Conservation (phyloP, 2,888 invertebrate species). For the Drosophila borborema region DNA sequence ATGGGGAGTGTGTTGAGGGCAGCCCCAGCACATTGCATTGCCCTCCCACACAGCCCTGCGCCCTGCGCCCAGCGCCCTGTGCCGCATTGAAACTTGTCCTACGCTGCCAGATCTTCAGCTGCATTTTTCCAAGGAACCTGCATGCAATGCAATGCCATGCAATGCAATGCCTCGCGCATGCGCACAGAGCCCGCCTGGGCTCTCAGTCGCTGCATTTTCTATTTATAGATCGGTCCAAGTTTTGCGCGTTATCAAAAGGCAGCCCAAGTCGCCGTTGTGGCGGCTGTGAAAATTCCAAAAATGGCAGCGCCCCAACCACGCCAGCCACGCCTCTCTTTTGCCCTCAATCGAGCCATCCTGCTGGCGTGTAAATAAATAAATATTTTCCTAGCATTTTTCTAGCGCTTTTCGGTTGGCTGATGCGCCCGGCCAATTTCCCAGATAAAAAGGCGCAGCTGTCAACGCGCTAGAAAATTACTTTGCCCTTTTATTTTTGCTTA, state of each 20-base stretch:
- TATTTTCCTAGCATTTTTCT: conserved; percentile 59
- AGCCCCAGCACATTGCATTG: conserved; percentile 9
- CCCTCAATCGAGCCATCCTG: conserved; percentile 3
- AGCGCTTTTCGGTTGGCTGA: conserved; percentile 24
- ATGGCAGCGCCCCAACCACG: conserved; percentile 56
- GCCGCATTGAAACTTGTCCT: conserved; percentile 46
- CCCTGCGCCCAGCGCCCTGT: conserved; percentile 23
- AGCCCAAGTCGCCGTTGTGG: conserved; percentile 60
- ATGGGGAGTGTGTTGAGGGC: conserved; percentile 24
- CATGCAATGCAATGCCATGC: conserved; percentile 56
- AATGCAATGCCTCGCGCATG: conserved; percentile 44
- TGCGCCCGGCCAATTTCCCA: conserved; percentile 55
- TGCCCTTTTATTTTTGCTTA: conserved; percentile 28
- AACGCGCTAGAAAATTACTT: conserved; percentile 50
- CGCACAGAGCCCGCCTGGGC: conserved; percentile 30
- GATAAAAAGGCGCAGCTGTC: conserved; percentile 65
- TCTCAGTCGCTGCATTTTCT: conserved; percentile 26
- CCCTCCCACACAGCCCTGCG: conserved; percentile 64
- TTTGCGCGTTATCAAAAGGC: conserved; percentile 61
- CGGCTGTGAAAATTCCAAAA: conserved; percentile 69
- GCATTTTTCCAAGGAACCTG: conserved; percentile 78
- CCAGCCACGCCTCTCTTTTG: too few relatives aligned
- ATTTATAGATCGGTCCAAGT: conserved; percentile 55
- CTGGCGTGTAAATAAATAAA: conserved; percentile 50
- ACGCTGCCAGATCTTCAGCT: conserved; percentile 30